Evolutionary conservation across 2,797 vertebrate species (phyloP).

Genomic region (Channa striata): DNA sequence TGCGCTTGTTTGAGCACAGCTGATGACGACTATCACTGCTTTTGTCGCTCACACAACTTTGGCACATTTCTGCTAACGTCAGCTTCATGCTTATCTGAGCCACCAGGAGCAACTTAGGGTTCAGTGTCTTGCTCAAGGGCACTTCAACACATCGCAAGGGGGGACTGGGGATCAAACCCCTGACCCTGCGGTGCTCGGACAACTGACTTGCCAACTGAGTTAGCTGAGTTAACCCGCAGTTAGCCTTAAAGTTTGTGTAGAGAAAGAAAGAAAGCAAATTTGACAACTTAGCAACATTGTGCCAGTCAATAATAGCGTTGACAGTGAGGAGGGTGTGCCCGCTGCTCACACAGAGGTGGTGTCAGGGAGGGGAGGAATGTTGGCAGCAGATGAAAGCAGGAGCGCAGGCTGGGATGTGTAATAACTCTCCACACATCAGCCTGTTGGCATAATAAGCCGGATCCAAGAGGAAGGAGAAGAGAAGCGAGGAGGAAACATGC

Average conservation of each 20-base stretch:
- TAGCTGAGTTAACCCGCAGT: no score
- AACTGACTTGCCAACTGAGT: constrained; percentile 21
- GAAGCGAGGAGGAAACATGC: constrained; percentile 63
- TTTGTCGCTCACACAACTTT: constrained; percentile 15
- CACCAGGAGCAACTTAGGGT: no score
- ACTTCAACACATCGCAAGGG: no score
- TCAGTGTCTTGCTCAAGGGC: no score
- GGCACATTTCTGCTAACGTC: constrained; percentile 12
- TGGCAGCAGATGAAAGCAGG: constrained; percentile 79
- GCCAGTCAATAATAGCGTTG: constrained; percentile 64
- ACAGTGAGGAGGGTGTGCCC: constrained; percentile 67
- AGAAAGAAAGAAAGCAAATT: constrained; percentile 9
- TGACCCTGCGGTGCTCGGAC: no score
- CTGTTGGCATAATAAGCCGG: constrained; percentile 70
- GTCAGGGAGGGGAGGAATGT: constrained; percentile 73
- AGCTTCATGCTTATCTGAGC: no score
- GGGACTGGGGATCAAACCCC: no score
- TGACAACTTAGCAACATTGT: constrained; percentile 41
- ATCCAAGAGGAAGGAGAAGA: constrained; percentile 65
- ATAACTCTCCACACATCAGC: constrained; percentile 72
- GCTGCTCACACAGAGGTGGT: constrained; percentile 63
- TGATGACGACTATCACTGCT: background rate
- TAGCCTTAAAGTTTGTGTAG: constrained; percentile 6
- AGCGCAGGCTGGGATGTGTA: constrained; percentile 66
- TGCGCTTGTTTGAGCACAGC: background rate